These are phyloP conservation scores for Arrhamphus sclerolepis DNA, from an alignment of 2,797 vertebrate species.

Conservation along the genomic window DNA sequence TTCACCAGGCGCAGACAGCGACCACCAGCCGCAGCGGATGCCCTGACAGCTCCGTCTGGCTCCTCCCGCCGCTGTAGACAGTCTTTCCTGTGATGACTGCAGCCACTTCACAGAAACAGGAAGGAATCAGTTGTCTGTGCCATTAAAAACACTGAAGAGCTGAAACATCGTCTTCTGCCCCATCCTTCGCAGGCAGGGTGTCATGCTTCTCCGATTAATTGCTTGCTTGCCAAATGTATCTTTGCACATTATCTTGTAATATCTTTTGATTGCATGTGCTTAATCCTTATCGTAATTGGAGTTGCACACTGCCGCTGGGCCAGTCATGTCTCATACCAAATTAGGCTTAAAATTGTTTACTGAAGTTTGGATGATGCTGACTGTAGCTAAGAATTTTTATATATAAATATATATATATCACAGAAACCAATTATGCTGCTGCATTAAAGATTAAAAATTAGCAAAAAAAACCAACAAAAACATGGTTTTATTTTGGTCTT, in stretches of 20 bases:
- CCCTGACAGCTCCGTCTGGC: slow-evolving; percentile 79
- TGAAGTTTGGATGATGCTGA: slow-evolving; percentile 75
- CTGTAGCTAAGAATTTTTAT: slow-evolving; percentile 77
- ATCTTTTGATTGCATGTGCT: slow-evolving; percentile 86
- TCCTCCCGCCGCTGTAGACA: slow-evolving; percentile 62
- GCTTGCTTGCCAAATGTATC: slow-evolving; percentile 84
- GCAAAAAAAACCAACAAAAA: slow-evolving; percentile 36
- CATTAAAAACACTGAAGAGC: slow-evolving; percentile 79
- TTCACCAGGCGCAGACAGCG: slow-evolving; percentile 77
- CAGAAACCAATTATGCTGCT: slow-evolving; percentile 72
- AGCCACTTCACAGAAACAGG: slow-evolving; percentile 56
- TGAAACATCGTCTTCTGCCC: slow-evolving; percentile 75
- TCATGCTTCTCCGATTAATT: slow-evolving; percentile 85
- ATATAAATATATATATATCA: no score
- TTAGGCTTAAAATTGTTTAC: slow-evolving; percentile 87
- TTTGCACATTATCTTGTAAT: slow-evolving; percentile 86
- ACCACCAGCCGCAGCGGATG: slow-evolving; percentile 69
- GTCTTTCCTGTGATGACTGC: slow-evolving; percentile 48
- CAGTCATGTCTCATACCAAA: slow-evolving; percentile 83
- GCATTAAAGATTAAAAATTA: slow-evolving; percentile 66
- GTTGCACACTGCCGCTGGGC: slow-evolving; percentile 84
- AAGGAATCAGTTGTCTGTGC: slow-evolving; percentile 61
- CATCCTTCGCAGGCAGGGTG: slow-evolving; percentile 78
- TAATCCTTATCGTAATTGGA: slow-evolving; percentile 88
- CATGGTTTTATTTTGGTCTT: slow-evolving; percentile 44